A percentile compares a stretch with the other conserved stretches of the same genome.
Evolutionary conservation across 2,797 vertebrate genomes (phyloP).

Genomic region (Falco concolor): DNA sequence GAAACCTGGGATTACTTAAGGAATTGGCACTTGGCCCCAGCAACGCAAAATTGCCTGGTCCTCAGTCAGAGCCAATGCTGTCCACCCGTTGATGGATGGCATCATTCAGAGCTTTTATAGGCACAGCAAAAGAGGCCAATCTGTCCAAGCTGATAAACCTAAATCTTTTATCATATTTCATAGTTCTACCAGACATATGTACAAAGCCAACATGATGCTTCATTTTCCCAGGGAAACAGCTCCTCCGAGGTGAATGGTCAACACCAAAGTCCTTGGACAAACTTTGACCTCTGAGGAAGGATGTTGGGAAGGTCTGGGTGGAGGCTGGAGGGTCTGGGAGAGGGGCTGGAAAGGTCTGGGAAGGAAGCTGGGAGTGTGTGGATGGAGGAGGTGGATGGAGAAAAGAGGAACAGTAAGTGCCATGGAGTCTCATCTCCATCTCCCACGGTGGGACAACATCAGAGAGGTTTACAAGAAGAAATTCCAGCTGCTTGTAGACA

Average conservation of each 20-base stretch:
- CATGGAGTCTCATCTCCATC: not conserved
- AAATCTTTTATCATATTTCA: slow-evolving; percentile 58
- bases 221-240: not conserved
- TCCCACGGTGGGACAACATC: rapidly evolving
- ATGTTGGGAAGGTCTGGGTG: not conserved
- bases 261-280: not conserved
- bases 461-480: not conserved
- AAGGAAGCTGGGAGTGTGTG: not conserved
- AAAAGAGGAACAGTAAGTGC: not conserved
- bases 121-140: slow-evolving; percentile 48
- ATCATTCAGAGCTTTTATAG: slow-evolving; percentile 65
- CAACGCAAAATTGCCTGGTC: slow-evolving; percentile 35
- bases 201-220: not conserved
- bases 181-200: not conserved
- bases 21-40: slow-evolving; percentile 51
- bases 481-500: not conserved
- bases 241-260: not conserved
- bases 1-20: slow-evolving; percentile 57
- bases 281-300: not conserved
- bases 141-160: slow-evolving; percentile 60
- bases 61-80: slow-evolving; percentile 46
- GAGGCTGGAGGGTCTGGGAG: not conserved
- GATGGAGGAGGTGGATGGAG: not conserved
- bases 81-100: slow-evolving; percentile 46
- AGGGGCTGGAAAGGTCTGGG: not conserved